Conservation (phyloP, 2,113 vertebrate species). For the Puntigrus tetrazona region DNA sequence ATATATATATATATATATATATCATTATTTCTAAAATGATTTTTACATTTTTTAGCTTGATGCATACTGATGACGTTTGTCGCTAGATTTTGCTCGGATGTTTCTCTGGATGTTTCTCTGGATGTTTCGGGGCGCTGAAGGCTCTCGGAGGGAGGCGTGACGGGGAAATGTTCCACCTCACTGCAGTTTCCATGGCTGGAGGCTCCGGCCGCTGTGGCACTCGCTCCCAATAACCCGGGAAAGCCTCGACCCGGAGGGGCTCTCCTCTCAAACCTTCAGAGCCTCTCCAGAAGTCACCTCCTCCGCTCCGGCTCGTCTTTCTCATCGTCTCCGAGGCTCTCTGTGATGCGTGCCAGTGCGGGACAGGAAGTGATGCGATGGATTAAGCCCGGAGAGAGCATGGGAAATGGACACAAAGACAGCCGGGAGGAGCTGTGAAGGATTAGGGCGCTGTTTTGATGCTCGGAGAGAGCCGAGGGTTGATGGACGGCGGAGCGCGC, state of each 20-base stretch:
- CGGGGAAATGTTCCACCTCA: constrained; percentile 55
- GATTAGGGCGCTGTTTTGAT: constrained; percentile 60
- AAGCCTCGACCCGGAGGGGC: constrained; percentile 42
- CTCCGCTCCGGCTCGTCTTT: constrained; percentile 32
- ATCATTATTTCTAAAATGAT: too few relatives aligned
- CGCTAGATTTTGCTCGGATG: too few relatives aligned
- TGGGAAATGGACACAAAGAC: constrained; percentile 49
- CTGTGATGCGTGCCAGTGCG: constrained; percentile 30
- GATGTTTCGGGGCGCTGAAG: neutral
- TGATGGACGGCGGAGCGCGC: constrained; percentile 34
- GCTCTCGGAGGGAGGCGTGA: constrained; percentile 28
- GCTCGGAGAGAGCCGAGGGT: constrained; percentile 43
- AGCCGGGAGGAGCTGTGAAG: constrained; percentile 51
- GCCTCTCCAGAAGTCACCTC: constrained; percentile 57
- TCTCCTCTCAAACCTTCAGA: constrained; percentile 23
- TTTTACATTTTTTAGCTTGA: too few relatives aligned
- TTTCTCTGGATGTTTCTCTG: neutral
- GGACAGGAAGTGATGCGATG: constrained; percentile 58
- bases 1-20: neutral
- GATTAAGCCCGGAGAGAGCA: constrained; percentile 51
- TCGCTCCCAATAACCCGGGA: constrained; percentile 29
- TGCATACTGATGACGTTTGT: too few relatives aligned
- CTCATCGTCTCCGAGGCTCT: constrained; percentile 33
- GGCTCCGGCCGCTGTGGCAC: constrained; percentile 45
- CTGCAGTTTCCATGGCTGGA: constrained; percentile 59